phyloP scores from a whole-genome alignment of 2,888 invertebrate species.

The Amphipoea oculea region DNA sequence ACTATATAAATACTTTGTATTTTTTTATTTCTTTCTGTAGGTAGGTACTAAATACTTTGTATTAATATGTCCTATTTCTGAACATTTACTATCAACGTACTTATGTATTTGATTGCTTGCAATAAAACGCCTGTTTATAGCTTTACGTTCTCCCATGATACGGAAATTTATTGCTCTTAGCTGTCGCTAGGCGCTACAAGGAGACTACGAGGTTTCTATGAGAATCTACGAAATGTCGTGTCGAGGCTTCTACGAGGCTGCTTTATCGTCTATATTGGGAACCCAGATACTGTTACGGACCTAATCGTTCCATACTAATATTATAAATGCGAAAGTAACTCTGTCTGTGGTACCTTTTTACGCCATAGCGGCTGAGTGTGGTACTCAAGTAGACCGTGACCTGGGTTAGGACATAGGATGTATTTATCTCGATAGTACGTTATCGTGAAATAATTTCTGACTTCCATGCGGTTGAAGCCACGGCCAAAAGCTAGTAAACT shows the following conservation, averaged over 20 bases:
- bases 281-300: neutral
- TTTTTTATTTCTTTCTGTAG: too few species aligned
- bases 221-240: neutral
- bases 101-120: neutral
- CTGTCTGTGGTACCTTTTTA: neutral
- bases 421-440: neutral
- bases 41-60: neutral
- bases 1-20: too few species aligned
- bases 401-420: too few species aligned
- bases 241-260: neutral
- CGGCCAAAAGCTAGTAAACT: neutral
- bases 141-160: neutral
- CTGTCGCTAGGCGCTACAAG: conserved; percentile 22
- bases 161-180: conserved; percentile 27
- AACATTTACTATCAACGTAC: neutral
- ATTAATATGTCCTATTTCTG: neutral
- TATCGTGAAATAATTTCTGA: neutral
- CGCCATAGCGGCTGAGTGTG: neutral
- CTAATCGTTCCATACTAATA: neutral
- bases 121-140: conserved; percentile 36
- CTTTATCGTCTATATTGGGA: too few species aligned
- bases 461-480: neutral
- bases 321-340: neutral
- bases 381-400: neutral
- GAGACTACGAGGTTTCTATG: too few species aligned